Evolutionary conservation across 92 coral and sea anemone species (phyloP).

Genomic region (Epizoanthus scotinus): DNA sequence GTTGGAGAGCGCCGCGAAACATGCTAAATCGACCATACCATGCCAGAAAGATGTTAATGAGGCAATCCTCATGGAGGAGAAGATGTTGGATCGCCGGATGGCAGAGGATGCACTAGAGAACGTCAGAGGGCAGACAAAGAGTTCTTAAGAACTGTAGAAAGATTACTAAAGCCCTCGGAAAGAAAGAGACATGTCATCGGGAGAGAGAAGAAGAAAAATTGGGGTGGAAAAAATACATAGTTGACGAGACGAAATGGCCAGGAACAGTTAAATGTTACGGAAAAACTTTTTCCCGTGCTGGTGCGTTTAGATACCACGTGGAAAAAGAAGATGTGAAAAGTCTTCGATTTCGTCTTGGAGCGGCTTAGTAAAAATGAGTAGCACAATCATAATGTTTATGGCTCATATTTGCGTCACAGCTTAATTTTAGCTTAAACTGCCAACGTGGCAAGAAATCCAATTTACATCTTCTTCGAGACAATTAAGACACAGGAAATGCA

Average conservation of each 20-base stretch:
- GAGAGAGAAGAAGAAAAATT: conserved; percentile 57
- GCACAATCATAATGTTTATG: too few relatives aligned
- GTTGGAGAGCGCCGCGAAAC: conserved; percentile 23
- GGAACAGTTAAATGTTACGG: conserved; percentile 64
- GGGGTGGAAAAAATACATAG: conserved; percentile 64
- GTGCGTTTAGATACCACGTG: conserved; percentile 64
- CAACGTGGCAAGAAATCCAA: too few relatives aligned
- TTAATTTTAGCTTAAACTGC: too few relatives aligned
- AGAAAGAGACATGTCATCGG: conserved; percentile 63
- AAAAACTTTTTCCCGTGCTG: conserved; percentile 59
- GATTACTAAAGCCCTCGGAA: conserved; percentile 56
- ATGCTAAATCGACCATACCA: conserved; percentile 42
- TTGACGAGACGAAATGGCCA: conserved; percentile 68
- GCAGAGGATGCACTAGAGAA: conserved; percentile 62
- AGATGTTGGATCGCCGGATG: conserved; percentile 62
- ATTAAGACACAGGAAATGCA: too few relatives aligned
- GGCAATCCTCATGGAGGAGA: too few relatives aligned
- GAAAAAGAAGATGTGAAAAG: conserved; percentile 53
- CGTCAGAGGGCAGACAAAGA: too few relatives aligned
- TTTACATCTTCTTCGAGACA: too few relatives aligned
- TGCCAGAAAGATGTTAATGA: conserved; percentile 46
- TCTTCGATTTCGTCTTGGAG: conserved; percentile 47
- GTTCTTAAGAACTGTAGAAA: conserved; percentile 64
- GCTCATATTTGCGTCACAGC: too few relatives aligned
- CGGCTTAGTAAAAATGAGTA: too few relatives aligned